Evolutionary conservation across 2,888 invertebrate genomes (phyloP).

Genomic region (Campopleginae sp.): DNA sequence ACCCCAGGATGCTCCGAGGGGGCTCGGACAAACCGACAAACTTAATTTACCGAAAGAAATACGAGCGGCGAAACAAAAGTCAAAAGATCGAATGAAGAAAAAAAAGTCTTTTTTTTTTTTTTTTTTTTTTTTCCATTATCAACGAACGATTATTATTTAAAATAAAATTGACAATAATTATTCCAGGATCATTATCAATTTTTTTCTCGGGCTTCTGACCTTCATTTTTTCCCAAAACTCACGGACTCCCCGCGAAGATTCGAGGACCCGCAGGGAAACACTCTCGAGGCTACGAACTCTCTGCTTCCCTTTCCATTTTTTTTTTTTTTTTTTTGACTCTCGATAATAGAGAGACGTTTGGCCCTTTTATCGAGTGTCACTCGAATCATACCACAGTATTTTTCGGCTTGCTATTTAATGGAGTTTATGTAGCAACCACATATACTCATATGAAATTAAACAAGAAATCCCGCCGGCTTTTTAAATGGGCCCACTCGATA

Average conservation of each 20-base stretch:
- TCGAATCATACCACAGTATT: conserved; percentile 73
- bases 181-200: background rate
- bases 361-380: conserved; percentile 72
- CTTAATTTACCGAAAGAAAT: conserved; percentile 54
- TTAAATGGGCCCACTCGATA: background rate
- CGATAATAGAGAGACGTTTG: conserved; percentile 61
- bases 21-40: conserved; percentile 35
- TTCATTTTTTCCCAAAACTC: conserved; percentile 36
- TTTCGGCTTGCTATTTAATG: conserved; percentile 70
- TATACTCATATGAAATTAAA: background rate
- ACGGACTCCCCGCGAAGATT: conserved; percentile 48
- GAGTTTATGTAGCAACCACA: conserved; percentile 76
- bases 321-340: conserved; percentile 31
- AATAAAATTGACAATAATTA: background rate
- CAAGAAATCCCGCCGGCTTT: conserved; percentile 17
- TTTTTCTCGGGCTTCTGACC: conserved; percentile 1
- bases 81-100: background rate
- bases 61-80: conserved; percentile 15
- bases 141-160: background rate
- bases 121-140: background rate
- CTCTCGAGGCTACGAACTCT: conserved; percentile 44
- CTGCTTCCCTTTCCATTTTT: conserved; percentile 5
- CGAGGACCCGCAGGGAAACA: conserved; percentile 61
- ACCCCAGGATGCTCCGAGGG: conserved; percentile 70
- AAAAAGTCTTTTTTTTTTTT: background rate